These are phyloP conservation scores for Conus ventricosus DNA, from an alignment of 1,140 invertebrate species.

Conservation along the genomic window DNA sequence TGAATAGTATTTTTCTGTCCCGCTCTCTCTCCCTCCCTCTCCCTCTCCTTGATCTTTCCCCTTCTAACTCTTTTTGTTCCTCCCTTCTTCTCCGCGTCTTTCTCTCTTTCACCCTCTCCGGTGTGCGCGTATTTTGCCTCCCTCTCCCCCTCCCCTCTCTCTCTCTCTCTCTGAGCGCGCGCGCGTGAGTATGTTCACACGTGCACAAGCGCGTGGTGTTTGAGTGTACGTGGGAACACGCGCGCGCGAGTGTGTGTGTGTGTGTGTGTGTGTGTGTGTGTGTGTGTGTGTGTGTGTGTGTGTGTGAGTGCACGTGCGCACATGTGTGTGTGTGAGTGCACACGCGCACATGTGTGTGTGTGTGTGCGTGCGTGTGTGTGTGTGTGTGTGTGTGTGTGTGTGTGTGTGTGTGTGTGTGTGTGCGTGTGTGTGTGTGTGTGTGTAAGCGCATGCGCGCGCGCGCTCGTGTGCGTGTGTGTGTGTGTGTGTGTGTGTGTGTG, in stretches of 20 bases:
- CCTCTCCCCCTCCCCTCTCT: no score
- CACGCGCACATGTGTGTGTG: neutral
- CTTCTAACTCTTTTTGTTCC: no score
- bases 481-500: neutral
- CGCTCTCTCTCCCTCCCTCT: no score
- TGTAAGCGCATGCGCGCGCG: neutral
- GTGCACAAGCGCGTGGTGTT: neutral
- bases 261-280: constrained; percentile 5
- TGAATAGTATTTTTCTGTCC: no score
- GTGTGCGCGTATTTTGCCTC: no score
- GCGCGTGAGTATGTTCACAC: neutral
- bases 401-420: neutral
- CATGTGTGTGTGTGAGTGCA: neutral
- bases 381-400: constrained; percentile 10
- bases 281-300: neutral
- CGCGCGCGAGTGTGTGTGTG: neutral
- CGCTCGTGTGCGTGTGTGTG: neutral
- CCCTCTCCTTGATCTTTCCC: no score
- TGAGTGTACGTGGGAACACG: neutral
- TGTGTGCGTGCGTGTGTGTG: neutral
- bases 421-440: neutral
- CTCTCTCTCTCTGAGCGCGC: neutral
- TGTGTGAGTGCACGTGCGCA: neutral
- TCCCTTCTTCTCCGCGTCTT: no score
- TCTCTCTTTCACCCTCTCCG: no score